Conservation (phyloP, 2,113 vertebrate species). For the Balaeniceps rex region DNA sequence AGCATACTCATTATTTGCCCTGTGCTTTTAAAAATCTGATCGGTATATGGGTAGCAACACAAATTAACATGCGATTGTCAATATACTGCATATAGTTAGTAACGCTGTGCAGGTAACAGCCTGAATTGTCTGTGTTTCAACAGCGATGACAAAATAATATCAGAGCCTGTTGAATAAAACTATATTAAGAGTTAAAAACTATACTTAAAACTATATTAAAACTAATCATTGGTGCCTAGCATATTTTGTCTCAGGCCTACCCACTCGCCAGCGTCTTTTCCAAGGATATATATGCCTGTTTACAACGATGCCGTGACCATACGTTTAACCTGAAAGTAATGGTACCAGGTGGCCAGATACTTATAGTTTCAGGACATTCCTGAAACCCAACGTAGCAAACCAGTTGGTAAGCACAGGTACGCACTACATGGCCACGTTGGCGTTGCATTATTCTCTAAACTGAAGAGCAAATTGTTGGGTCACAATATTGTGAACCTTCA, state of each 20-base stretch:
- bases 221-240: not conserved
- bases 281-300: not conserved
- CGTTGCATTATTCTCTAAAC: not conserved
- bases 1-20: not conserved
- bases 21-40: not conserved
- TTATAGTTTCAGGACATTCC: not conserved
- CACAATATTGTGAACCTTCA: not conserved
- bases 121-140: not conserved
- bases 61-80: not conserved
- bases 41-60: not conserved
- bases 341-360: not conserved
- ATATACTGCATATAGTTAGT: not conserved
- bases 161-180: not conserved
- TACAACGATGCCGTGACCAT: not conserved
- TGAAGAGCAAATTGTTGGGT: not conserved
- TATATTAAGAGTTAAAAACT: not conserved
- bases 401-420: not conserved
- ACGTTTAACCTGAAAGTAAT: not conserved
- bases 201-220: not conserved
- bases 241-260: not conserved
- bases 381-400: not conserved
- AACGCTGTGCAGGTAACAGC: not conserved
- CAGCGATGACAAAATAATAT: not conserved
- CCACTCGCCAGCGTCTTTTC: not conserved
- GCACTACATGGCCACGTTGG: not conserved